These are phyloP conservation scores for Andrena flavipes DNA, from an alignment of 2,888 invertebrate genomes.

Conservation along the genomic window DNA sequence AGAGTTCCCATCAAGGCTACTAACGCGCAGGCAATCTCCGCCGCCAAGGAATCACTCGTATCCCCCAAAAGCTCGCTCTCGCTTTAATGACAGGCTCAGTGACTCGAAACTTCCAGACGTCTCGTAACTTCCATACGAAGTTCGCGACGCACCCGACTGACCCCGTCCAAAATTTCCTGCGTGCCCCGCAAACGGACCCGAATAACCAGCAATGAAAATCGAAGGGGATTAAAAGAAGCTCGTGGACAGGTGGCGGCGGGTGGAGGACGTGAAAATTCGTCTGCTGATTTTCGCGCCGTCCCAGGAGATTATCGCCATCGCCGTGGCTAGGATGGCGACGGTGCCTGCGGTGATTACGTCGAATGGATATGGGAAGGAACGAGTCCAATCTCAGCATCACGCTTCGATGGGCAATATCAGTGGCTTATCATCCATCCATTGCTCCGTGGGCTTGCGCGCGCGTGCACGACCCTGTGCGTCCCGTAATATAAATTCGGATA, in stretches of 20 bases:
- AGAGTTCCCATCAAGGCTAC: neutral
- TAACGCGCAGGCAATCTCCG: neutral
- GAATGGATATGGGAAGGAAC: slow-evolving; percentile 76
- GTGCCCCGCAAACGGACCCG: neutral
- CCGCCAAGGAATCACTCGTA: neutral
- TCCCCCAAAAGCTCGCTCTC: slow-evolving; percentile 12
- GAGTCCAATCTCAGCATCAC: slow-evolving; percentile 80
- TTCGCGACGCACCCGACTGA: slow-evolving; percentile 10
- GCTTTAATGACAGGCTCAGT: slow-evolving; percentile 16
- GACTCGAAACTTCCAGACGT: slow-evolving; percentile 5
- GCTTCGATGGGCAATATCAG: slow-evolving; percentile 80
- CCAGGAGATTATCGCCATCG: slow-evolving; percentile 70
- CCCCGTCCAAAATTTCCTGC: slow-evolving; percentile 17
- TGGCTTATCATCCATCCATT: slow-evolving; percentile 78
- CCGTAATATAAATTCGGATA: slow-evolving; percentile 69
- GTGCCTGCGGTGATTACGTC: slow-evolving; percentile 75
- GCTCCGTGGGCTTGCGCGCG: slow-evolving; percentile 40
- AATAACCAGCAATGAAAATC: slow-evolving; percentile 42
- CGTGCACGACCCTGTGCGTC: slow-evolving; percentile 23
- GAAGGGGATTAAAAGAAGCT: slow-evolving; percentile 54
- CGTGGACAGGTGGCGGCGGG: slow-evolving; percentile 18
- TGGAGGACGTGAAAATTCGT: slow-evolving; percentile 70
- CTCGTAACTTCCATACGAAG: neutral
- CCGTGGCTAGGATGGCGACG: slow-evolving; percentile 54
- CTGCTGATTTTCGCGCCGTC: slow-evolving; percentile 61